phyloP scores from a whole-genome alignment of 2,113 vertebrate species.

The Balaeniceps rex region DNA sequence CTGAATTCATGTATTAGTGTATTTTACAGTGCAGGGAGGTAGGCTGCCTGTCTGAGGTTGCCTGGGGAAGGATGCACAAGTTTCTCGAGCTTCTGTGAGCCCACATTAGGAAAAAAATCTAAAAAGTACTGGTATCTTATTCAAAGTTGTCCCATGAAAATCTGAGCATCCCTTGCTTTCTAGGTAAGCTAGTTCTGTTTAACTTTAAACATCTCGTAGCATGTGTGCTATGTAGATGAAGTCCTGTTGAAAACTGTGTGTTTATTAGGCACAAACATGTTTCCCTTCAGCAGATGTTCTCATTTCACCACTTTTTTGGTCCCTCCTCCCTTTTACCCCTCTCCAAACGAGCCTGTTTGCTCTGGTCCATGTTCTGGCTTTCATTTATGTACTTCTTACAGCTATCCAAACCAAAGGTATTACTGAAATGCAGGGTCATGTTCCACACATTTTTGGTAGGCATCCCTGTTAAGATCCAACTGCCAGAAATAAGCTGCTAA shows the following conservation, averaged over 20 bases:
- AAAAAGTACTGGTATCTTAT: background rate
- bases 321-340: background rate
- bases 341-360: background rate
- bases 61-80: background rate
- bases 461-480: background rate
- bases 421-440: background rate
- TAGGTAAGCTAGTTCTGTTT: background rate
- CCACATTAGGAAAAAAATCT: background rate
- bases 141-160: background rate
- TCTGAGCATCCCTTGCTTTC: background rate
- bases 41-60: accelerated
- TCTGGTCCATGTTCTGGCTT: background rate
- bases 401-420: constrained; percentile 37
- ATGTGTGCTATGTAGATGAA: background rate
- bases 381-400: background rate
- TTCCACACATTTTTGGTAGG: constrained; percentile 26
- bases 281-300: background rate
- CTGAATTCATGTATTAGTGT: background rate
- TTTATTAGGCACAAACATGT: background rate
- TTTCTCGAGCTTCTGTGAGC: background rate
- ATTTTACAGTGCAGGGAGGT: background rate
- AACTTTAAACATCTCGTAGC: background rate
- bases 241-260: background rate
- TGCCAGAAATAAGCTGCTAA: background rate
- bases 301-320: background rate